Conservation (phyloP, 2,888 invertebrate species). For the Coremacera marginata region DNA sequence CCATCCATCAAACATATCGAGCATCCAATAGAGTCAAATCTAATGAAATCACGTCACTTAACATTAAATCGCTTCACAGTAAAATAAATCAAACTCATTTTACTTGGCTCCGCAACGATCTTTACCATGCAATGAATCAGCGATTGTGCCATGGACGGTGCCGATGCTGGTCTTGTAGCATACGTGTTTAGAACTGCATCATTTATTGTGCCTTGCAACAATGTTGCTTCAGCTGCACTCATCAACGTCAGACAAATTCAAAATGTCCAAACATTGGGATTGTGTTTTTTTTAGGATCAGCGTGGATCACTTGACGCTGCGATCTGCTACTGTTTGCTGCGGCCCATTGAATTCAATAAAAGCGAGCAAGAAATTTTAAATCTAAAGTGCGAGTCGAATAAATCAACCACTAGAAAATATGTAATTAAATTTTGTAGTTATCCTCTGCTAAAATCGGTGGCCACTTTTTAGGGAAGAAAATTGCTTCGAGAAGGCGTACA, state of each 20-base stretch:
- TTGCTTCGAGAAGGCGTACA: too few species aligned
- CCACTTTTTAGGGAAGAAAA: too few species aligned
- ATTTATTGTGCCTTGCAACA: neutral
- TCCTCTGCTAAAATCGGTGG: neutral
- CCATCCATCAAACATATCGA: neutral
- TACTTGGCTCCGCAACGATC: neutral
- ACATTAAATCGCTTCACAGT: neutral
- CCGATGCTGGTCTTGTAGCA: neutral
- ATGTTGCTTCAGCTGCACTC: neutral
- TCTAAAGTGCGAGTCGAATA: slow-evolving; percentile 7
- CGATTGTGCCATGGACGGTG: neutral
- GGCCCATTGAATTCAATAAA: slow-evolving; percentile 5
- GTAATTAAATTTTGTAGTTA: neutral
- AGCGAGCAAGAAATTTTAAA: neutral
- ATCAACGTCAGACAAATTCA: neutral
- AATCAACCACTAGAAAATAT: neutral
- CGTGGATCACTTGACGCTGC: neutral
- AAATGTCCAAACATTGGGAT: neutral
- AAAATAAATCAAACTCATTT: neutral
- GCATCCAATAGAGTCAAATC: neutral
- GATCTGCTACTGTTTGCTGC: neutral
- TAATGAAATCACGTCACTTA: slow-evolving; percentile 13
- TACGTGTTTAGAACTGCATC: neutral
- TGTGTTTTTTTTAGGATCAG: neutral
- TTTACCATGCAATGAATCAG: neutral